Evolutionary conservation across 2,113 vertebrate species (phyloP), one percentile per base, ranked within the genome.

Genomic region (Nannospalax galili): DNA sequence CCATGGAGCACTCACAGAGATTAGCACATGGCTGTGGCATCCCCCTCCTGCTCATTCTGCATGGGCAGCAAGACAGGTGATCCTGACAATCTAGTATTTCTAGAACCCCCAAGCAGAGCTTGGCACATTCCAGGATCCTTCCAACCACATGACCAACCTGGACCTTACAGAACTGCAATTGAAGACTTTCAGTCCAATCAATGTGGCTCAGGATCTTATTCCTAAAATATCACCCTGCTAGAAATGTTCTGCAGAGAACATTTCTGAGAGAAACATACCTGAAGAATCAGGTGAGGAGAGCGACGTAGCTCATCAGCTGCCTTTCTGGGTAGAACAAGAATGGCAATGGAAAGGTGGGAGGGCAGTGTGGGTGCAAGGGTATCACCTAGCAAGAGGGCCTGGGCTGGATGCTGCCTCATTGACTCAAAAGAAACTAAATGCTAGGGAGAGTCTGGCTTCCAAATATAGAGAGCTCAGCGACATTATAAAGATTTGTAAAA

Each of bases 391-490:
- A 72, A 78, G 48, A 42, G 7, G 45, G 48, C 37, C n/a, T 60
- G 84, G 32, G 74, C 35, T 77, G 72, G 80, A 40, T 74, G n/a
- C 65, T 92, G 88, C 69, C 79, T 87, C 65, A 91, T 4, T 45
- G 65, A 86, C 80, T 85, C 89, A 88, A 88, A n/a, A 82, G 94
- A 93, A 90, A 91, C 19, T 35, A 77, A n/a, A 69, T 15, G 67
- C 56, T 64, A 92, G 73, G 85, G 81, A 90, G 56, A 77, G 56
- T 85, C 74, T 93, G 58, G 12, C 62, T 32, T 85, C 80, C 73
- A 96, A 96, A 94, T 77, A 93, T 30, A 84, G 81, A 95, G 67
- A 84, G 93, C 48, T 65, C 70, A 84, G 86, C 81, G 78, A 80
- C 26, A 52, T 14, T 15, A 52, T 11, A 86, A 82, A 6, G 28